Conservation (phyloP, 92 coral and sea anemone genomes). For the Galaxea fascicularis region DNA sequence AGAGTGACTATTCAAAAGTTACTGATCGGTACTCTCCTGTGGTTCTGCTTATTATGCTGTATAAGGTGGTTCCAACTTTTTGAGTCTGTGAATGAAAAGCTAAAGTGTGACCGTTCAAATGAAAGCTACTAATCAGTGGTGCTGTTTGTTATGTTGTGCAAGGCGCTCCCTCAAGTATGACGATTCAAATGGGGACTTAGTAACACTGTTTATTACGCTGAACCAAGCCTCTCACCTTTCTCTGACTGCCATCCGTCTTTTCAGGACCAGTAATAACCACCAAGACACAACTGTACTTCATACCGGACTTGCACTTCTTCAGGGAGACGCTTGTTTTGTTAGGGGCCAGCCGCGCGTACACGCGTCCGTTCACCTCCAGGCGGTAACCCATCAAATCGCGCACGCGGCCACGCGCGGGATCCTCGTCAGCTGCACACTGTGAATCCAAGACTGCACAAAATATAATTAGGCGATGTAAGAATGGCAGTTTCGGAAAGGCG, state of each 20-base stretch:
- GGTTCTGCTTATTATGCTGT: too few species aligned
- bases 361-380: slow-evolving; percentile 82
- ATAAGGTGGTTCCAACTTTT: too few species aligned
- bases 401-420: slow-evolving; percentile 64
- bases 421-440: background rate
- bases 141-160: too few species aligned
- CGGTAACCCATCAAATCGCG: slow-evolving; percentile 72
- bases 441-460: slow-evolving; percentile 23
- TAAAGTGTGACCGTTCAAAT: too few species aligned
- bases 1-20: too few species aligned
- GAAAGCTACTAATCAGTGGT: too few species aligned
- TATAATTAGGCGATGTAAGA: background rate
- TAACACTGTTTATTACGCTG: background rate
- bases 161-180: too few species aligned
- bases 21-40: too few species aligned
- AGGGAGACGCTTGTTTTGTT: slow-evolving; percentile 59
- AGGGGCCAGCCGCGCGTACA: slow-evolving; percentile 64
- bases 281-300: slow-evolving; percentile 80
- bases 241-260: slow-evolving; percentile 1
- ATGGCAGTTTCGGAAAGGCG: background rate
- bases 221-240: slow-evolving; percentile 7
- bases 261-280: slow-evolving; percentile 63
- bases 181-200: too few species aligned
- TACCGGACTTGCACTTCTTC: slow-evolving; percentile 80
- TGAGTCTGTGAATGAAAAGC: too few species aligned